Evolutionary conservation across 2,888 invertebrate genomes (phyloP).

Genomic region (Celastrina argiolus): DNA sequence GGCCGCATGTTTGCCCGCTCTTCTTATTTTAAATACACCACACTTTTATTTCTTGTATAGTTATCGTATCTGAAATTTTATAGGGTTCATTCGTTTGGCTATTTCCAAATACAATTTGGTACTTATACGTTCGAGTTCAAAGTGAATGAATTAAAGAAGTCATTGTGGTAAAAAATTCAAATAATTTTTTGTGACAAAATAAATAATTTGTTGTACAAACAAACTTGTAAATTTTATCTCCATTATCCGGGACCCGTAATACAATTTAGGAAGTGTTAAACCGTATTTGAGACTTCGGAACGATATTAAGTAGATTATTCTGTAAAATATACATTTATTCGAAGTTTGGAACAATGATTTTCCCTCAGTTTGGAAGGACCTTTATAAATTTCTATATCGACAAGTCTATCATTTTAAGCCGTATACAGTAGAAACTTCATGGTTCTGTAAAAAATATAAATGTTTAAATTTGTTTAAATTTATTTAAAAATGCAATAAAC

Average conservation of each 20-base stretch:
- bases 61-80: background rate
- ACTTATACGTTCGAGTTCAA: no score
- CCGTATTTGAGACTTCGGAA: slow-evolving; percentile 7
- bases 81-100: background rate
- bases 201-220: no score
- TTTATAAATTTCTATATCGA: background rate
- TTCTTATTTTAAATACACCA: slow-evolving; percentile 3
- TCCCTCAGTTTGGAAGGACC: background rate
- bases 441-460: background rate
- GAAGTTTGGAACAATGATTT: slow-evolving; percentile 8
- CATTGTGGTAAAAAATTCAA: no score
- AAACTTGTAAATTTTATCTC: slow-evolving; percentile 1
- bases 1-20: background rate
- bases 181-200: no score
- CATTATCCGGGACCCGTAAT: background rate
- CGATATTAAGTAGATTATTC: slow-evolving; percentile 16
- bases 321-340: slow-evolving; percentile 12
- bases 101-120: no score
- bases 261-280: slow-evolving; percentile 13
- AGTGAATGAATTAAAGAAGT: background rate
- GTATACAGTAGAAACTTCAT: background rate
- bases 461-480: no score
- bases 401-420: background rate
- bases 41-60: background rate
- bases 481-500: no score